Evolutionary conservation across 1,140 invertebrate genomes (phyloP), one percentile per base, ranked within the genome.

Genomic region (Calliphora vicina): DNA sequence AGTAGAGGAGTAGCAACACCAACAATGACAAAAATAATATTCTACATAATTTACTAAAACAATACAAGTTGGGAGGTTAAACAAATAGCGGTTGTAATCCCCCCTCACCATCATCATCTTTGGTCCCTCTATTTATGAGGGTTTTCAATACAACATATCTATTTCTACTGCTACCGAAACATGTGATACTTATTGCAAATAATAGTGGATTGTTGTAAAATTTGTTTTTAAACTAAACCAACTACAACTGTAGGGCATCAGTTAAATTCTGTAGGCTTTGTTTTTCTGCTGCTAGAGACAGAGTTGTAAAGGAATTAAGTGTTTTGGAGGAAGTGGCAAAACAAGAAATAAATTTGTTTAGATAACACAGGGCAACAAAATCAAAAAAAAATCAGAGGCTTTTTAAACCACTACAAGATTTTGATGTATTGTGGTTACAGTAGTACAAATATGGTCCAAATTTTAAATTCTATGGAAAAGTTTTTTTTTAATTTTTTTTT

Each of bases 81-180:
- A 67, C 61, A 67, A 67, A 67, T 67, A 67, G 61, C 61, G 61
- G n/a, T 67, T 67, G 12, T 25, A 23, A 67, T 67, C 61, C n/a
- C 13, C 13, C 12, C 12, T 50, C 45, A n/a, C 15, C 8, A 8
- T 15, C 45, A 50, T 50, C n/a, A n/a, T n/a, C 45, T 50, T 12
- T 50, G 45, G n/a, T n/a, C n/a, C n/a, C n/a, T n/a, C 17, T 50
- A 50, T 50, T n/a, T 13, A 50, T 50, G 45, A 50, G 45, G 45
- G 45, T 50, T 50, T 17, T n/a, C 17, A 50, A 50, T 50, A 35
- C 35, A 8, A 35, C 10, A 35, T 57, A 6, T n/a, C 0, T 57
- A 57, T 15, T 57, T n/a, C 61, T 6, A 1, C n/a, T 20, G 61
- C 61, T 23, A n/a, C 50, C 50, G n/a, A 15, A 23, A 25, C 20